Evolutionary conservation across 2,113 vertebrate species (phyloP).

Genomic region (Apodemus sylvaticus): DNA sequence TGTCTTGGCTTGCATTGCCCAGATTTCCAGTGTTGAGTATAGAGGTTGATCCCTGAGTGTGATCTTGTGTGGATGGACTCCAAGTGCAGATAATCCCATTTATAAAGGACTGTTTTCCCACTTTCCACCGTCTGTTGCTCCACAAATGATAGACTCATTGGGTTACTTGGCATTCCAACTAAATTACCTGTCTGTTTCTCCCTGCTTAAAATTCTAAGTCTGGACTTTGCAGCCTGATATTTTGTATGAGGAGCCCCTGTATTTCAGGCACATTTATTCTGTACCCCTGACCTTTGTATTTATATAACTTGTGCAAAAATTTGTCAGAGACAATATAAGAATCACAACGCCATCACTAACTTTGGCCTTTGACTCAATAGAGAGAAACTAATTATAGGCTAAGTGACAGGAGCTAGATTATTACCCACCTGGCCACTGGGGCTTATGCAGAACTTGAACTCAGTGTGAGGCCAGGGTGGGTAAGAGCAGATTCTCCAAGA

Average conservation of each 20-base stretch:
- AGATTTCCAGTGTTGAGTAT: background rate
- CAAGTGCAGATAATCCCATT: background rate
- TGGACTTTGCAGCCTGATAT: constrained; percentile 10
- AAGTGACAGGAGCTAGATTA: background rate
- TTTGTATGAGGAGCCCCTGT: background rate
- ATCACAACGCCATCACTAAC: background rate
- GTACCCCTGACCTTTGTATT: constrained; percentile 12
- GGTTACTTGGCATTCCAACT: background rate
- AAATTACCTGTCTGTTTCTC: background rate
- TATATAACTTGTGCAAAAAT: constrained; percentile 45
- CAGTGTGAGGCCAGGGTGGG: accelerated
- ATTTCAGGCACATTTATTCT: constrained; percentile 24
- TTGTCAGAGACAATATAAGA: constrained; percentile 33
- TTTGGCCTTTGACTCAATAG: constrained; percentile 54
- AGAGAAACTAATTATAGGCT: constrained; percentile 46
- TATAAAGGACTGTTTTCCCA: background rate
- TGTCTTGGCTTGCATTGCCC: background rate
- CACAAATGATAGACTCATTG: background rate
- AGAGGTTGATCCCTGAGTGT: background rate
- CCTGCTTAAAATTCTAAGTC: background rate
- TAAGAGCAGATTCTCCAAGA: accelerated
- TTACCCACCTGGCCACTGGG: background rate
- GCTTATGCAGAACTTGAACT: accelerated
- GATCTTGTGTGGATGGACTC: background rate
- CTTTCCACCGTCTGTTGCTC: background rate